Base-by-base conservation (phyloP, 2,888 invertebrate genomes). In the Sminthurinus aureus region DNA sequence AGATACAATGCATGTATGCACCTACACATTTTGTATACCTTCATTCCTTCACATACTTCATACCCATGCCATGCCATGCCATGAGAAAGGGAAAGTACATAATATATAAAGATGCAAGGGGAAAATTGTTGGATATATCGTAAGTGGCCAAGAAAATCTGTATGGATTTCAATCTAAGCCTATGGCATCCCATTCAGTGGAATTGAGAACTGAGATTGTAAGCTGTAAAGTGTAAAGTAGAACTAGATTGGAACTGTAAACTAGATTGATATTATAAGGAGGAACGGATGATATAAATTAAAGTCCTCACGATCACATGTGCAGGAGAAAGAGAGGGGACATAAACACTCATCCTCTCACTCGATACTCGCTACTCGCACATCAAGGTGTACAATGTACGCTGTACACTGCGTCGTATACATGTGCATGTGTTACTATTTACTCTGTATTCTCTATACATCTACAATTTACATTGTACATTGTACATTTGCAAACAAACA, bases 231-330 rank as follows among this genome's bases (percentile, higher is more conserved):
- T 12, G 22, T 9, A 71, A 38, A 38, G 6, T 38, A 38, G 38
- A 38, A 38, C 3, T 38, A 38, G 38, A 38, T 38, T 38, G 38
- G 38, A 38, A 1, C 38, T 38, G 71, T 24, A 71, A 71, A 71
- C 58, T 9, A 58, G 58, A 58, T 58, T 24, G 24, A 71, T n/a
- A 67, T n/a, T 67, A 20, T n/a, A 67, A 71, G 22, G 71, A 71
- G 71, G 24, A 71, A 71, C 8, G 71, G 26, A 24, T 71, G 71
- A 71, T 71, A 71, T 71, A 71, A 71, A 71, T 71, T 71, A 71
- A 71, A 71, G 71, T 71, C 71, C 58, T 58, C 18, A 15, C 58
- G 58, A 71, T 26, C 13, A 71, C 24, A 71, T 24, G 71, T 1
- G 24, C 2, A 26, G 8, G 15, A 71, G 71, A 26, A 26, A 26